These are phyloP conservation scores for Chloroceryle aenea DNA, from an alignment of 2,113 vertebrate species.

Conservation along the genomic window DNA sequence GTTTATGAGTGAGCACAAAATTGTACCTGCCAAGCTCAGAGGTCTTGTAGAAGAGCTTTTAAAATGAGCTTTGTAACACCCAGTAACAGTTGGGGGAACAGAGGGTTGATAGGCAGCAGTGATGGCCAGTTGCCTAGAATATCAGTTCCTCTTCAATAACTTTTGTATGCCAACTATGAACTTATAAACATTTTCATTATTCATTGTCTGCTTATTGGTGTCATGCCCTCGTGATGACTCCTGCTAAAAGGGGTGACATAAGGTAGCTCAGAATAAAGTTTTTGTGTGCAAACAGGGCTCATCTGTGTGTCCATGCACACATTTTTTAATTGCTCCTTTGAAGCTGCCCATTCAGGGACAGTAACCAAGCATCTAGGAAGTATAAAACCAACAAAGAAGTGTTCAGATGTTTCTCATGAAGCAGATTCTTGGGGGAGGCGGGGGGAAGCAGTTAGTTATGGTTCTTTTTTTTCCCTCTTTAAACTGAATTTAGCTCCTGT, in stretches of 20 bases:
- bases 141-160: conserved; percentile 70
- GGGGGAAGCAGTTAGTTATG: neutral
- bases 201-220: conserved; percentile 74
- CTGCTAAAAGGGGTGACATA: conserved; percentile 75
- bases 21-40: neutral
- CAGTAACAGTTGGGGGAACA: neutral
- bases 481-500: conserved; percentile 50
- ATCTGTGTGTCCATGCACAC: conserved; percentile 70
- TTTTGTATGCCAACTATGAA: conserved; percentile 69
- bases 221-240: conserved; percentile 70
- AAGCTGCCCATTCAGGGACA: conserved; percentile 56
- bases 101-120: conserved; percentile 18
- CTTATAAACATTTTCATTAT: conserved; percentile 74
- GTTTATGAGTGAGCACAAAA: neutral
- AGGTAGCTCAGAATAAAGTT: conserved; percentile 76
- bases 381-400: conserved; percentile 67
- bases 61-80: neutral
- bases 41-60: neutral
- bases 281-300: conserved; percentile 72
- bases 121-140: conserved; percentile 51
- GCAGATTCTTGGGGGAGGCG: neutral
- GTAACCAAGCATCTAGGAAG: conserved; percentile 62
- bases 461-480: neutral
- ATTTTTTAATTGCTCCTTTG: conserved; percentile 74
- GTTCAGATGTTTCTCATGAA: conserved; percentile 63